Evolutionary conservation across 92 coral and sea anemone genomes (phyloP), one percentile per base, ranked within the genome.

Genomic region (Galaxea fascicularis): DNA sequence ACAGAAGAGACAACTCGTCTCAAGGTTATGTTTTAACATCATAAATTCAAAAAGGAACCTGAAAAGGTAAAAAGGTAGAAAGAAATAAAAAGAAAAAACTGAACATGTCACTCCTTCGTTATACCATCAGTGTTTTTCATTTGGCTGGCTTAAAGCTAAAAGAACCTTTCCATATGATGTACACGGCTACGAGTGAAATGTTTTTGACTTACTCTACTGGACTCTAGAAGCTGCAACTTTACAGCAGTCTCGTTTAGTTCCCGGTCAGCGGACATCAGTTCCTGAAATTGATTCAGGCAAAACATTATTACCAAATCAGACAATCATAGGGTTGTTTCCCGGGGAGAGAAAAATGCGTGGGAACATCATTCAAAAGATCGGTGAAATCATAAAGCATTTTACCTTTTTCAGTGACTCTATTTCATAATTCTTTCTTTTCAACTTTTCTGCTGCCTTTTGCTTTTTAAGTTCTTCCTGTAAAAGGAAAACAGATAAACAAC

Each of bases 331-430:
- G 41, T 35, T 35, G 41, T 35, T 35, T 35, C 6, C 41, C 41
- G 6, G 2, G 41, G 41, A 35, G 6, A 35, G 3, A 6, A n/a
- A 35, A 6, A 2, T 35, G 41, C 41, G 41, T 35, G 41, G 41
- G 41, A 35, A 35, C 41, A 35, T 35, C 6, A 35, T 6, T 35
- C 41, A 35, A 35, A n/a, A n/a, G n/a, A n/a, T n/a, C n/a, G n/a
- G n/a, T 35, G 2, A 35, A 2, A 35, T 6, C 41, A 35, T 21
- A 26, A 21, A 68, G 10, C 2, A 31, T 17, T 24, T 68, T 83
- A 93, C 98, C 98, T 93, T 91, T 89, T 95, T 95, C 14, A 95
- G 80, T 1, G 97, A 93, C 79, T 95, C 98, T 73, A 95, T 95
- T 85, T 95, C 98, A 71, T 91, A 95, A 51, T 91, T 95, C 86